Conservation (phyloP, 2,797 vertebrate genomes). For the Siniperca undulata region DNA sequence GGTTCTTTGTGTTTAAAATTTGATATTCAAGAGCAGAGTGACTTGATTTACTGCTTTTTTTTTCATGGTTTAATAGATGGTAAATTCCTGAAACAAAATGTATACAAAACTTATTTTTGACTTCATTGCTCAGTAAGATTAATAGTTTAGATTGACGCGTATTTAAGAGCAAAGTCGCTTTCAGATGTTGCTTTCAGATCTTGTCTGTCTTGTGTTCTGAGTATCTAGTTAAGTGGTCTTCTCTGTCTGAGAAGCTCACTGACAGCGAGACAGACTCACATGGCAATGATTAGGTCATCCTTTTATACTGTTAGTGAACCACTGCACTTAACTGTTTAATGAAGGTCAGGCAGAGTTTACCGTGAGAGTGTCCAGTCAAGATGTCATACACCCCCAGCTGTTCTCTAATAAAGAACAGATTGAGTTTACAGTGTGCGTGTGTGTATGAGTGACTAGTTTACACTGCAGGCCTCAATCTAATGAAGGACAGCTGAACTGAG, state of each 20-base stretch:
- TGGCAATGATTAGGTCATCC: slow-evolving; percentile 79
- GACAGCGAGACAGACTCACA: slow-evolving; percentile 60
- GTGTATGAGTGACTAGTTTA: slow-evolving; percentile 57
- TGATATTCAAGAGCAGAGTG: neutral
- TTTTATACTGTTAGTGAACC: slow-evolving; percentile 75
- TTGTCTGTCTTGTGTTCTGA: slow-evolving; percentile 31
- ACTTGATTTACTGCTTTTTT: neutral
- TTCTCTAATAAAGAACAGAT: slow-evolving; percentile 83
- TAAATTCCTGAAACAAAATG: slow-evolving; percentile 1
- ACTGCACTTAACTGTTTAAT: slow-evolving; percentile 76
- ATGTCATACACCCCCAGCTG: slow-evolving; percentile 81
- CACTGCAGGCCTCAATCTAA: slow-evolving; percentile 73
- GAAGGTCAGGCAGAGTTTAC: slow-evolving; percentile 82
- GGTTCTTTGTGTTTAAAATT: slow-evolving; percentile 2
- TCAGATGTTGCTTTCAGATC: slow-evolving; percentile 16
- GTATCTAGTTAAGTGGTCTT: slow-evolving; percentile 50
- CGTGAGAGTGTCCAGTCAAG: slow-evolving; percentile 78
- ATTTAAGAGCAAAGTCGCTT: slow-evolving; percentile 25
- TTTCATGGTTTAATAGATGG: neutral
- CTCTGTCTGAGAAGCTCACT: slow-evolving; percentile 45
- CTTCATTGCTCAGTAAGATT: neutral
- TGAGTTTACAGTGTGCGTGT: slow-evolving; percentile 62
- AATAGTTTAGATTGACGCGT: slow-evolving; percentile 1
- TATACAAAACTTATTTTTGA: neutral
- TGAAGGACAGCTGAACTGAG: slow-evolving; percentile 79